These are phyloP conservation scores for Leptoteleia sp. DNA, from an alignment of 1,140 invertebrate species.

Conservation along the genomic window DNA sequence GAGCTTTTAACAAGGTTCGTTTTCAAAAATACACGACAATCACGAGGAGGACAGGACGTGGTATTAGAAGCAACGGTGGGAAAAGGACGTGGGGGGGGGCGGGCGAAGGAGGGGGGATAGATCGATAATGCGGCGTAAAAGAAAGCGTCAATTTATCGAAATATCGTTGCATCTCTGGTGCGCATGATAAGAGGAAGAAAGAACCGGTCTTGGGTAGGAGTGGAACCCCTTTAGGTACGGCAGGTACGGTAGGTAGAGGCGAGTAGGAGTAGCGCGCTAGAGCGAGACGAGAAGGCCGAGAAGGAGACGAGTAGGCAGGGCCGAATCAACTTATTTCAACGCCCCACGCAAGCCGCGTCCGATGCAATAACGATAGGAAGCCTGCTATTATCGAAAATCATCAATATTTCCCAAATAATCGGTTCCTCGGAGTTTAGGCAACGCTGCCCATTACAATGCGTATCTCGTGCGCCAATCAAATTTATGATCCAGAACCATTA, in stretches of 20 bases:
- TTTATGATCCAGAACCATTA: slow-evolving; percentile 61
- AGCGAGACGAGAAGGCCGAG: slow-evolving; percentile 15
- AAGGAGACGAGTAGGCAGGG: slow-evolving; percentile 57
- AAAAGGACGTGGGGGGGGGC: slow-evolving; percentile 14
- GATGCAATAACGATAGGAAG: slow-evolving; percentile 61
- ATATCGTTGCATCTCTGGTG: slow-evolving; percentile 61
- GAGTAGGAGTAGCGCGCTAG: slow-evolving; percentile 53
- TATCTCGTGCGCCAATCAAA: slow-evolving; percentile 59
- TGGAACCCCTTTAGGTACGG: slow-evolving; percentile 52
- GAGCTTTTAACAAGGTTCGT: background rate
- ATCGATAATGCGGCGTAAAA: slow-evolving; percentile 51
- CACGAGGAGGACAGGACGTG: slow-evolving; percentile 3
- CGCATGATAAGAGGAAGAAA: slow-evolving; percentile 62
- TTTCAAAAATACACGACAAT: background rate
- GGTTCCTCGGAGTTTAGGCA: slow-evolving; percentile 50
- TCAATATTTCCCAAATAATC: slow-evolving; percentile 64
- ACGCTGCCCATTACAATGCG: slow-evolving; percentile 52
- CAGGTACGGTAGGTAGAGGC: slow-evolving; percentile 52
- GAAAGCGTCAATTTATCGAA: slow-evolving; percentile 66
- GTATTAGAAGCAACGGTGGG: slow-evolving; percentile 29
- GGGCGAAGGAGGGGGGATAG: slow-evolving; percentile 9
- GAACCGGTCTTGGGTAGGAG: slow-evolving; percentile 61
- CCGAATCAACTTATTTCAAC: slow-evolving; percentile 65
- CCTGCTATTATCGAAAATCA: slow-evolving; percentile 66
- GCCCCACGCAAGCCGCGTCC: slow-evolving; percentile 54